phyloP scores from a whole-genome alignment of 2,113 vertebrate species.

The Leptosomus discolor region DNA sequence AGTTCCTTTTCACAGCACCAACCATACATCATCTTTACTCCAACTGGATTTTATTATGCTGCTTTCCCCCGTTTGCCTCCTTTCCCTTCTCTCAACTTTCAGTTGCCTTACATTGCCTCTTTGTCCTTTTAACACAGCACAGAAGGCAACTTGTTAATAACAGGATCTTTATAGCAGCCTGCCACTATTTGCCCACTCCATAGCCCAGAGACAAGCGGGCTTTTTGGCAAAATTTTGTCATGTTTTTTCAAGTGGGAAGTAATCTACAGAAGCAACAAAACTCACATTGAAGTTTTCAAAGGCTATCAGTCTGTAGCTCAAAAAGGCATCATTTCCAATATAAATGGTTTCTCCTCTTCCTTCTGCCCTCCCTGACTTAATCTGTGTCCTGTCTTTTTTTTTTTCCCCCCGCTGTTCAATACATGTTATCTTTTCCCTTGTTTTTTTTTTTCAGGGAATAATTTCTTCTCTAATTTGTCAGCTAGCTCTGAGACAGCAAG shows the following conservation, averaged over 20 bases:
- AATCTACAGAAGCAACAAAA: neutral
- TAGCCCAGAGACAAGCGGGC: neutral
- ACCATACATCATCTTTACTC: neutral
- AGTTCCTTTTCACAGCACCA: neutral
- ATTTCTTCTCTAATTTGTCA: neutral
- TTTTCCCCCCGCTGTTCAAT: neutral
- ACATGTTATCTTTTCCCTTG: fast-evolving
- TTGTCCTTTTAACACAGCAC: neutral
- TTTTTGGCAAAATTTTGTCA: neutral
- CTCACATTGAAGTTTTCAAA: neutral
- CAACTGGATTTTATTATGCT: neutral
- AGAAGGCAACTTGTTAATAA: neutral
- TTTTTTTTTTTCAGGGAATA: neutral
- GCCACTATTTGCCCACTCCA: neutral
- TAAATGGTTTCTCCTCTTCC: neutral
- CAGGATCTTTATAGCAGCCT: neutral
- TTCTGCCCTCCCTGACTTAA: neutral
- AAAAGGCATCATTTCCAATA: neutral
- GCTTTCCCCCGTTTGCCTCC: neutral
- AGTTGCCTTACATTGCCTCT: neutral
- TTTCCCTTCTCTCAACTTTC: neutral
- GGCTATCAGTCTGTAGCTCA: neutral
- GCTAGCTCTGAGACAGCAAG: neutral
- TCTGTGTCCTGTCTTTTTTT: neutral
- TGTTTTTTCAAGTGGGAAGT: neutral